Evolutionary conservation across 2,888 invertebrate genomes (phyloP).

Genomic region (Campaea margaritaria): DNA sequence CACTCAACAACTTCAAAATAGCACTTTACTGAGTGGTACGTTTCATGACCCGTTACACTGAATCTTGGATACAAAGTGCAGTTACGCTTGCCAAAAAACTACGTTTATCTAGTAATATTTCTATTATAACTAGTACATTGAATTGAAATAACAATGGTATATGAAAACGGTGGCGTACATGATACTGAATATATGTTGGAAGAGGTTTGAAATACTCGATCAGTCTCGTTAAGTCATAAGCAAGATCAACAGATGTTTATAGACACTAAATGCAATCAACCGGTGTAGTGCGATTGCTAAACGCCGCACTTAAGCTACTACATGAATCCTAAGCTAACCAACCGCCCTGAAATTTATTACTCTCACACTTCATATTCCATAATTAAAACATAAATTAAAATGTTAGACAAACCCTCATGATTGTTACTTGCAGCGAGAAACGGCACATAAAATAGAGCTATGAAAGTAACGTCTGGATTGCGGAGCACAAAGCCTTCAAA

Average conservation of each 20-base stretch:
- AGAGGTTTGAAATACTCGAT: background rate
- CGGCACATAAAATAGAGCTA: slow-evolving; percentile 9
- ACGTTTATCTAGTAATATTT: background rate
- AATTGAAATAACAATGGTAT: too few relatives aligned
- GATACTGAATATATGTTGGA: too few relatives aligned
- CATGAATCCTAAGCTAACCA: slow-evolving; percentile 57
- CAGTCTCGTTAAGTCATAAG: background rate
- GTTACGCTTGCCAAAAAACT: slow-evolving; percentile 18
- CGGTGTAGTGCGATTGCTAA: slow-evolving; percentile 52
- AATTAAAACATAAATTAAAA: slow-evolving; percentile 63
- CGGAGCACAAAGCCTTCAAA: background rate
- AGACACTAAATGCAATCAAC: slow-evolving; percentile 32
- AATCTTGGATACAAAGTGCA: slow-evolving; percentile 28
- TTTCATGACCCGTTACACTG: slow-evolving; percentile 33
- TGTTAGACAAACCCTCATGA: slow-evolving; percentile 34
- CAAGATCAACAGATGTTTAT: background rate
- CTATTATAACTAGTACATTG: background rate
- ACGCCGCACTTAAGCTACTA: slow-evolving; percentile 59
- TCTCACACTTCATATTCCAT: slow-evolving; percentile 56
- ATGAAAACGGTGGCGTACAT: too few relatives aligned
- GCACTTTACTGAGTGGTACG: slow-evolving; percentile 33
- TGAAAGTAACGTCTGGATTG: slow-evolving; percentile 2
- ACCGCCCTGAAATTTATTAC: slow-evolving; percentile 55
- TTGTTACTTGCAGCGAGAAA: slow-evolving; percentile 22
- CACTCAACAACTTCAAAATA: slow-evolving; percentile 29